Conservation (phyloP, 2,797 vertebrate genomes). For the Gobionotothen gibberifrons region DNA sequence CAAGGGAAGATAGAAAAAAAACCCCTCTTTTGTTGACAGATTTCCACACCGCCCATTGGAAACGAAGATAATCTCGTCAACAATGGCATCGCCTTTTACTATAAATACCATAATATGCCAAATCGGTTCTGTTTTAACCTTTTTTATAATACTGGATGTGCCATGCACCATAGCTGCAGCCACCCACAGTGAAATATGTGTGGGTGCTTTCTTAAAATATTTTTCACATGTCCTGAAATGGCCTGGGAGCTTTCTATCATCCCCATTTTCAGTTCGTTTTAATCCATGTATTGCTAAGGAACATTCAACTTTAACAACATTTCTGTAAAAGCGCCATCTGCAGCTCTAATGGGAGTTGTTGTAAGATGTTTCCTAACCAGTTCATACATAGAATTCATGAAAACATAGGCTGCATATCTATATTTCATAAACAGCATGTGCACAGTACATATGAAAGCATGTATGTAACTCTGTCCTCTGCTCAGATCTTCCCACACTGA, state of each 20-base stretch:
- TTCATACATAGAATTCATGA: background rate
- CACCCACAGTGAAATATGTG: background rate
- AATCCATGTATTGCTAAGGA: no score
- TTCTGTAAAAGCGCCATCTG: no score
- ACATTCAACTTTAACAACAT: no score
- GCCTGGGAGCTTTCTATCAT: background rate
- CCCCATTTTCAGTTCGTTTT: no score
- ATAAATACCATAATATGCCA: conserved; percentile 46
- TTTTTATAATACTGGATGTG: conserved; percentile 11
- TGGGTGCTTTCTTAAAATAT: background rate
- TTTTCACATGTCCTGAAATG: background rate
- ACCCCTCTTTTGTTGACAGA: conserved; percentile 45
- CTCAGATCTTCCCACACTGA: conserved; percentile 5
- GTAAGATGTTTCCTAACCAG: no score
- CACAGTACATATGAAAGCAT: background rate
- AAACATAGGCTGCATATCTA: background rate
- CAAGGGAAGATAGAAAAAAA: background rate
- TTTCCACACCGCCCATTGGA: conserved; percentile 28
- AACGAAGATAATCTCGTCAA: conserved; percentile 55
- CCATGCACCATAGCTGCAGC: background rate
- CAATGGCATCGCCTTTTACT: conserved; percentile 29
- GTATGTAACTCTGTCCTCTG: conserved; percentile 6
- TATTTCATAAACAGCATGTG: background rate
- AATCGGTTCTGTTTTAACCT: conserved; percentile 42
- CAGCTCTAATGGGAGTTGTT: no score